Evolutionary conservation across 1,140 invertebrate species (phyloP), one percentile per base, ranked within the genome.

Genomic region (Papilio glaucus): DNA sequence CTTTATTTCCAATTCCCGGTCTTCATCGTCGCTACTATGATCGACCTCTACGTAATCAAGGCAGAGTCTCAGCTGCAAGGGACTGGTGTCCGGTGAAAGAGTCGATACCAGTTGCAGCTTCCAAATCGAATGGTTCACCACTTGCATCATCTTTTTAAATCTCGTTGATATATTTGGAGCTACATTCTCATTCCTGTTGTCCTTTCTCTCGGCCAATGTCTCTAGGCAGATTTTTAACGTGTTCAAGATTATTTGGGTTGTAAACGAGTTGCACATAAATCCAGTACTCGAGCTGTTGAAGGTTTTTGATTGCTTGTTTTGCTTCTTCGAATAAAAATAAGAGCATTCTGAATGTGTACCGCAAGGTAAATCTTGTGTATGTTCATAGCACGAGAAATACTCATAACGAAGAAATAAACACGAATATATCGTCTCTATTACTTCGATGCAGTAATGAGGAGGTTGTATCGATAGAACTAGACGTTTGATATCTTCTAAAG

Each of bases 291-390:
- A 81, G 53, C 26, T 84, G 26, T 78, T 86, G 7, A 71, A 77
- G 60, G 68, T 85, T 37, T 85, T 88, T 4, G 85, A 73, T 72
- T 71, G 79, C 70, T 85, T 85, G 37, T 70, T 87, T 75, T 89
- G 90, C 72, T 92, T 93, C 65, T 93, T 93, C 8, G 90, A 89
- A 76, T 91, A 92, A 78, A 93, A 93, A 77, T 93, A 93, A 8
- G 93, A 93, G 76, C 91, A 91, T 78, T 93, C 93, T 1, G 92
- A 93, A 73, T 93, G 91, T 8, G 92, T 89, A 0, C 91, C 89
- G 68, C 87, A 91, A 12, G 88, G 85, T 53, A 77, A 83, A 12
- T 90, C 87, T 70, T 89, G 87, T 21, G 79, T 88, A 68, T 92
- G 82, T 74, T 91, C 89, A 41, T 88, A 78, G 62, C 87, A 92